Evolutionary conservation across 1,140 invertebrate genomes (phyloP).

Genomic region (Scaptomyza hsui): DNA sequence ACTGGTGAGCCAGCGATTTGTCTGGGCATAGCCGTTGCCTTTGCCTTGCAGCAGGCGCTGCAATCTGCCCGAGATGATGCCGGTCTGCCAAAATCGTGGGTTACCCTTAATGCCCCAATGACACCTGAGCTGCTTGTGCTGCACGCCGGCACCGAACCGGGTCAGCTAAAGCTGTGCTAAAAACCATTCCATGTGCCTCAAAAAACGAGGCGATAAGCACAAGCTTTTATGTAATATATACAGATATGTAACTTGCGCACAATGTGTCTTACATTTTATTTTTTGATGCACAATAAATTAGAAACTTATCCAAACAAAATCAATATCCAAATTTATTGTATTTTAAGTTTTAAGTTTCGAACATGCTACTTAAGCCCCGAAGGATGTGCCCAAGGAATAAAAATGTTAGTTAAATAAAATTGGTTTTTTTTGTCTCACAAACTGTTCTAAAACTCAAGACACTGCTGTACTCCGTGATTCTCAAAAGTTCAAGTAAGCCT

Average conservation of each 20-base stretch:
- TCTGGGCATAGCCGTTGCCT: constrained; percentile 87
- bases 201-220: constrained; percentile 52
- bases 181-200: constrained; percentile 1
- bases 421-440: too few relatives aligned
- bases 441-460: too few relatives aligned
- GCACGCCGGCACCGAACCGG: constrained; percentile 68
- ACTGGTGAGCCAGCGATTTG: constrained; percentile 92
- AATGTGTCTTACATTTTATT: constrained; percentile 44
- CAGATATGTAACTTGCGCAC: constrained; percentile 29
- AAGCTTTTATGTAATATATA: constrained; percentile 33
- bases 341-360: too few relatives aligned
- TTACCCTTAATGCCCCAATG: constrained; percentile 84
- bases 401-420: too few relatives aligned
- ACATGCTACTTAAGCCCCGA: too few relatives aligned
- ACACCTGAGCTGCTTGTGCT: constrained; percentile 84
- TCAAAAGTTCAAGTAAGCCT: too few relatives aligned
- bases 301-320: constrained; percentile 77
- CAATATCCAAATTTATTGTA: constrained; percentile 76
- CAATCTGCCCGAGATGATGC: constrained; percentile 87
- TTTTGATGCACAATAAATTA: constrained; percentile 74
- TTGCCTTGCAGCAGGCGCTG: constrained; percentile 90
- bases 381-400: too few relatives aligned
- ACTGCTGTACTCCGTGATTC: too few relatives aligned
- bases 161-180: constrained; percentile 65
- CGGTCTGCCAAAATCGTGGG: constrained; percentile 84